Evolutionary conservation across 2,113 vertebrate genomes (phyloP).

Genomic region (Halichoerus grypus): DNA sequence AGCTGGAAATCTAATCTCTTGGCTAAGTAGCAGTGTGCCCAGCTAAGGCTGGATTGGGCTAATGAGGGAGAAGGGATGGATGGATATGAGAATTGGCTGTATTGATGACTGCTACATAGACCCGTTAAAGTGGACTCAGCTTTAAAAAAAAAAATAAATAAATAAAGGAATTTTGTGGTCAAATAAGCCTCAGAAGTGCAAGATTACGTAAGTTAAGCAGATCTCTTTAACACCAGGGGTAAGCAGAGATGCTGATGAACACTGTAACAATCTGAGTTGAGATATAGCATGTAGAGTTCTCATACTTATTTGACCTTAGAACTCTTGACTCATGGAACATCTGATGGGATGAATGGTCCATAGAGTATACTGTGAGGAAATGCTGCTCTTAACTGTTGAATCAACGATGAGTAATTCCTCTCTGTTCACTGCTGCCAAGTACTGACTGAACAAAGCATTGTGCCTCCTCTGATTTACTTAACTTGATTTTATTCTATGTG

Average conservation of each 20-base stretch:
- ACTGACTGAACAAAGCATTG: not conserved
- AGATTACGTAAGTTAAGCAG: not conserved
- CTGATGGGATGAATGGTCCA: not conserved
- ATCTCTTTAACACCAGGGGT: not conserved
- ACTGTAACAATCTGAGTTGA: not conserved
- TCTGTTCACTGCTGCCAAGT: not conserved
- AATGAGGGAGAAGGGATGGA: not conserved
- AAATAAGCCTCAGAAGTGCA: not conserved
- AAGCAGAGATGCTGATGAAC: not conserved
- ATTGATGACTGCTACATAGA: not conserved
- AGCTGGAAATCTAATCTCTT: not conserved
- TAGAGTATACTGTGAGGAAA: not conserved
- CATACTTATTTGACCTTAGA: not conserved
- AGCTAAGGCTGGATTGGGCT: not conserved
- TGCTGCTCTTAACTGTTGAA: slow-evolving; percentile 26
- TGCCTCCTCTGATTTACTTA: not conserved
- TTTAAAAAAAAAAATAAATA: not conserved
- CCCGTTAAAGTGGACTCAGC: not conserved
- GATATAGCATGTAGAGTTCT: not conserved
- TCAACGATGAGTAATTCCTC: not conserved
- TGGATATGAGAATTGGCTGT: not conserved
- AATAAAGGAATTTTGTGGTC: not conserved
- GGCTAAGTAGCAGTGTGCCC: not conserved
- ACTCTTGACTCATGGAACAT: not conserved
- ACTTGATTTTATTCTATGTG: slow-evolving; percentile 32